phyloP scores from a whole-genome alignment of 2,113 vertebrate species.

The Todiramphus saurophagus region DNA sequence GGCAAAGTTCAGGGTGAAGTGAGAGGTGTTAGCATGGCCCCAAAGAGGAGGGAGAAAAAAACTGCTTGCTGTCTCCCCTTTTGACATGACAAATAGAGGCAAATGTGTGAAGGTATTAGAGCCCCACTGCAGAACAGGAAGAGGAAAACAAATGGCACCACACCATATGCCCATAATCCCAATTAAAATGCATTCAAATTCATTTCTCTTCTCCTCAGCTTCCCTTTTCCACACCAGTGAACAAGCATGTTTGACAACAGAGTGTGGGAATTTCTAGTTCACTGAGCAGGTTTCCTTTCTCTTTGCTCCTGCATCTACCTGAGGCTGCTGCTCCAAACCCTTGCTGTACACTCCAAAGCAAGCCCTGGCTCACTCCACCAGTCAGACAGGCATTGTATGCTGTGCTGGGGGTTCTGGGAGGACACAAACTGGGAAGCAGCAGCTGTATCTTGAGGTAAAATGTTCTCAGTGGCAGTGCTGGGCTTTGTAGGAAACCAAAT shows the following conservation, averaged over 20 bases:
- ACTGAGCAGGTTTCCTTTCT: constrained; percentile 38
- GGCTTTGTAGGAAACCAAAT: not conserved
- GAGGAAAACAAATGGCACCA: constrained; percentile 38
- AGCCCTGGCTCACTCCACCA: not conserved
- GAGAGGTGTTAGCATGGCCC: not conserved
- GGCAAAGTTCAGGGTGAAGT: not conserved
- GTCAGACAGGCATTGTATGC: not conserved
- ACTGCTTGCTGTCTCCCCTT: not conserved
- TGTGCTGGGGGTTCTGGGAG: not conserved
- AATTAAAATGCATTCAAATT: constrained; percentile 46
- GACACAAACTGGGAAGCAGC: not conserved
- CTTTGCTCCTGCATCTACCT: not conserved
- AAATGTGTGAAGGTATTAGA: constrained; percentile 47
- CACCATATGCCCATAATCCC: constrained; percentile 15
- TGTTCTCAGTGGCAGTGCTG: not conserved
- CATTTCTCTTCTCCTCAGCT: constrained; percentile 37
- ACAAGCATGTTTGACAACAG: constrained; percentile 58
- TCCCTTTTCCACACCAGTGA: constrained; percentile 53
- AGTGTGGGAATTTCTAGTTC: constrained; percentile 64
- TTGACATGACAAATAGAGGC: constrained; percentile 24
- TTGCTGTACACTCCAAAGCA: accelerated
- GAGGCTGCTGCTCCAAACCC: not conserved
- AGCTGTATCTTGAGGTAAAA: not conserved
- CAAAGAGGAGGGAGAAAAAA: not conserved
- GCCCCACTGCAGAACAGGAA: constrained; percentile 28